These are phyloP conservation scores for Trialeurodes vaporariorum DNA, from an alignment of 1,140 invertebrate species.

Conservation along the genomic window DNA sequence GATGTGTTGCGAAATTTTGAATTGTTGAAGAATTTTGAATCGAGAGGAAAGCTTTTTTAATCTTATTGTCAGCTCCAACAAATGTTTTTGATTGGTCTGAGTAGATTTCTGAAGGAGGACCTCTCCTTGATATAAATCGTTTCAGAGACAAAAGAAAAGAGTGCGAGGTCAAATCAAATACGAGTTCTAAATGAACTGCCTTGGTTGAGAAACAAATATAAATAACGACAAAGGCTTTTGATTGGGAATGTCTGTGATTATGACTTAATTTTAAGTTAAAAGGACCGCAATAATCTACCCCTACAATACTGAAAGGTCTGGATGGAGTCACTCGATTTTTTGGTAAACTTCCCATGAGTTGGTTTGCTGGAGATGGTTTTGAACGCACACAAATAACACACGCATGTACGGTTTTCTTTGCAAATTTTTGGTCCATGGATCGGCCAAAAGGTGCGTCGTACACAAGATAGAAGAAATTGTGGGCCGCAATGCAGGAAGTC, in stretches of 20 bases:
- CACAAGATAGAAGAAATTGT: too few species aligned
- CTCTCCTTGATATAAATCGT: slow-evolving; percentile 33
- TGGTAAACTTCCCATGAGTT: slow-evolving; percentile 30
- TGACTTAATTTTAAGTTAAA: slow-evolving; percentile 29
- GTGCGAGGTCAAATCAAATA: slow-evolving; percentile 31
- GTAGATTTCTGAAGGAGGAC: slow-evolving; percentile 27
- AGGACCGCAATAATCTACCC: slow-evolving; percentile 35
- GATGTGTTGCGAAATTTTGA: not conserved
- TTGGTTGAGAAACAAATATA: slow-evolving; percentile 36
- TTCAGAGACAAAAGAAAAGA: slow-evolving; percentile 32
- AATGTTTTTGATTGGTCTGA: slow-evolving; percentile 35
- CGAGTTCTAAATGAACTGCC: slow-evolving; percentile 36
- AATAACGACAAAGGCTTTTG: slow-evolving; percentile 34
- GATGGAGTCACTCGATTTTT: slow-evolving; percentile 22
- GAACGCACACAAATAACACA: too few species aligned
- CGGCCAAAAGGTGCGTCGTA: too few species aligned
- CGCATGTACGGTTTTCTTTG: too few species aligned
- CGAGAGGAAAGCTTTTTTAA: too few species aligned
- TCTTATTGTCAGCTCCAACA: slow-evolving; percentile 21
- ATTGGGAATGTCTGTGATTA: slow-evolving; percentile 19
- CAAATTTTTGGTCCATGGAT: too few species aligned
- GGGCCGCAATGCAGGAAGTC: too few species aligned
- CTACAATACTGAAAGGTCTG: slow-evolving; percentile 28
- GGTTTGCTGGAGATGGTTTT: too few species aligned
- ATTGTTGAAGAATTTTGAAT: too few species aligned